A percentile compares a stretch with the other conserved stretches of the same genome.
Conservation (phyloP, 1,140 invertebrate species). For the Liolophura sinensis region DNA sequence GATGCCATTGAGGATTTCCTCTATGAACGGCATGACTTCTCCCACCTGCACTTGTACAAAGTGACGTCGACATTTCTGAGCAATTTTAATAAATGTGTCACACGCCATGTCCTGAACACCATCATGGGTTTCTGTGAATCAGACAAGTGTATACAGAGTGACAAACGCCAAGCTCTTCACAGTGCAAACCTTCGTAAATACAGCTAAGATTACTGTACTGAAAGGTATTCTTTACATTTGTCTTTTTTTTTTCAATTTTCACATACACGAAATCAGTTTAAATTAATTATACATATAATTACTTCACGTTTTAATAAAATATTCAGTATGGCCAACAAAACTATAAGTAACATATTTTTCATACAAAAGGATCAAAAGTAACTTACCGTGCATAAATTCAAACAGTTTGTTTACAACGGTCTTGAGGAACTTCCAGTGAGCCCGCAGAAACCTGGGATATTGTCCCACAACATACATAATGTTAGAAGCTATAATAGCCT, state of each 20-base stretch:
- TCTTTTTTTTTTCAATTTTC: no score
- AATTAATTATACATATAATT: no score
- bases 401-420: slow-evolving; percentile 99
- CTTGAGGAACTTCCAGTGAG: slow-evolving; percentile 99
- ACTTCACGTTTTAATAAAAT: no score
- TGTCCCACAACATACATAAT: slow-evolving; percentile 99
- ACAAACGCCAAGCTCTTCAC: no score
- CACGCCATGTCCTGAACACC: slow-evolving; percentile 99
- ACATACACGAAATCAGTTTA: no score
- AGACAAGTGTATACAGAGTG: no score
- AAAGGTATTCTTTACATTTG: no score
- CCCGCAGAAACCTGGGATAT: slow-evolving; percentile 96
- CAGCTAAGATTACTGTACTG: no score
- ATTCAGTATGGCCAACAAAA: no score
- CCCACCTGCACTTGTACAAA: slow-evolving; percentile 96
- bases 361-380: no score
- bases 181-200: no score
- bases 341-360: no score
- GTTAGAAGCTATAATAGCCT: slow-evolving; percentile 99
- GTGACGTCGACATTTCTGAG: slow-evolving; percentile 96
- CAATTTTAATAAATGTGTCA: slow-evolving; percentile 99
- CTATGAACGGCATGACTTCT: slow-evolving; percentile 97
- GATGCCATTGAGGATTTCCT: slow-evolving; percentile 96
- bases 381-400: slow-evolving; percentile 97
- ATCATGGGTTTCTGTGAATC: slow-evolving; percentile 89